phyloP scores from a whole-genome alignment of 2,113 vertebrate species.

The Mobula birostris region DNA sequence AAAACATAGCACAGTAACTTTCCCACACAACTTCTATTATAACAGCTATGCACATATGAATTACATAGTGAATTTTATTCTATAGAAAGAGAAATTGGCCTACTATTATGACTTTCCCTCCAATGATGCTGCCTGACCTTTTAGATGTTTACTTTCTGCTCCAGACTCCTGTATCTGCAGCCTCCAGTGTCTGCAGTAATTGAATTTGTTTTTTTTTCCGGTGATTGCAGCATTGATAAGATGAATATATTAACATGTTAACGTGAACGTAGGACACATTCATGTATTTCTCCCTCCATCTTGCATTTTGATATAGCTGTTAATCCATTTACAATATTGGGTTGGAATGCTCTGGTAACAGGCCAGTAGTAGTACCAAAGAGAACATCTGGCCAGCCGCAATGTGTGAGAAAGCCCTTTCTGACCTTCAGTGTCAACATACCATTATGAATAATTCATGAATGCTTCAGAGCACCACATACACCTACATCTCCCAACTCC shows the following conservation, averaged over 20 bases:
- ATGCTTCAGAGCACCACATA: too few species aligned
- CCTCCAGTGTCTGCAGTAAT: not conserved
- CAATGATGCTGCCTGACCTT: too few species aligned
- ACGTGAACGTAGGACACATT: not conserved
- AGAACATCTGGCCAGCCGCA: too few species aligned
- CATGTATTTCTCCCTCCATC: not conserved
- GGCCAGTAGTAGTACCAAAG: too few species aligned
- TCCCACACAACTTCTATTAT: not conserved
- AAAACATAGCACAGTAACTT: not conserved
- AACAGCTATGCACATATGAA: not conserved
- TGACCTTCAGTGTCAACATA: too few species aligned
- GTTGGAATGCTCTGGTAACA: too few species aligned
- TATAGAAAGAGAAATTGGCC: not conserved
- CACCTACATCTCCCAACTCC: too few species aligned
- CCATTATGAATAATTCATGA: too few species aligned
- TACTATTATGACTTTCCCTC: not conserved
- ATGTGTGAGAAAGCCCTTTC: too few species aligned
- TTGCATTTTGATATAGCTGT: not conserved
- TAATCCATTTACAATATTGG: not conserved
- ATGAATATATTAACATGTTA: too few species aligned
- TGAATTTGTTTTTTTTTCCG: not conserved
- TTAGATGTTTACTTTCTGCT: too few species aligned
- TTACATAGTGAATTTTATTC: not conserved
- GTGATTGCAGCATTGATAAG: not conserved
- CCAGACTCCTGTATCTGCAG: too few species aligned